Evolutionary conservation across 1,140 invertebrate species (phyloP), one percentile per base, ranked within the genome.

Genomic region (Tetramorium alpestre): DNA sequence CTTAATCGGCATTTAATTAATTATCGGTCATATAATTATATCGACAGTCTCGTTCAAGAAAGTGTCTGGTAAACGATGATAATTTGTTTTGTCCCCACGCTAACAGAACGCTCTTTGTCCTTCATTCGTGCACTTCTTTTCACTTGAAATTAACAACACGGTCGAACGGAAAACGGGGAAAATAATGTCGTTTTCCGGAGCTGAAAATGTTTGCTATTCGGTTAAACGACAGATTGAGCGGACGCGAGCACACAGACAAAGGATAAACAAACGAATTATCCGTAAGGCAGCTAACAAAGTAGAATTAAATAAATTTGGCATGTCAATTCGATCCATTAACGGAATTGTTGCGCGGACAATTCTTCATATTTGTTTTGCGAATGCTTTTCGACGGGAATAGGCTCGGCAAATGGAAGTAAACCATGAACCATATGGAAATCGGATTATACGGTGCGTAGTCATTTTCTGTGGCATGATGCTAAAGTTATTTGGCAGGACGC

Each of bases 401-500:
- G 41, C 56, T 69, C 80, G 58, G 47, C 65, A 38, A 72, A 49
- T 58, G 60, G 51, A 8, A 54, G 28, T 33, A 41, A 56, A 76
- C 65, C 44, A 81, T 56, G 60, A 87, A 81, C 60, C 82, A 73
- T 86, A 69, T 49, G 51, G 56, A 84, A 90, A 90, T 90, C 82
- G 70, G 77, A 90, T 90, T 90, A 90, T 78, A 78, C 77, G 86
- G 62, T 85, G 88, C 70, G 87, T 88, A 88, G 65, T 81, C 70
- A 90, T 90, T 90, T 90, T 88, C 89, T 84, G 41, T 47, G 69
- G 80, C n/a, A 62, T 75, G 56, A 75, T 33, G 76, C 69, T 90
- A 86, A 90, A 90, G 58, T 90, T 90, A 90, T 90, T 90, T 88
- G 86, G 70, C 44, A 67, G 72, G 64, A 41, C 22, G 89, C 82